phyloP scores from a whole-genome alignment of 2,113 vertebrate species.

The Petromus typicus region DNA sequence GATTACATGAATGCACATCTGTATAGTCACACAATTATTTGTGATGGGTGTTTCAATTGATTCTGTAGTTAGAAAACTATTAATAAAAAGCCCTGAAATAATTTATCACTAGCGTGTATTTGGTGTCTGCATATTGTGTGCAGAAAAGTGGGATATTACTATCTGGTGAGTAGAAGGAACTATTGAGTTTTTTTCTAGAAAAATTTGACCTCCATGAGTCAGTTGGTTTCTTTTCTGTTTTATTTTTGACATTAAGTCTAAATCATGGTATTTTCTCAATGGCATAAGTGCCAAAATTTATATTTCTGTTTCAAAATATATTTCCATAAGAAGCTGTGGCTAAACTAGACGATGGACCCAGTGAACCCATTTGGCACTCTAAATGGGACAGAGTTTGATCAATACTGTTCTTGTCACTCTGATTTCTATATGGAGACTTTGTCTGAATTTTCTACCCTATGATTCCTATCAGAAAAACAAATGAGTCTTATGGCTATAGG shows the following conservation, averaged over 20 bases:
- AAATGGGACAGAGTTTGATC: not conserved
- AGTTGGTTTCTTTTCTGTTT: not conserved
- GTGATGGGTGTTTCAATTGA: constrained; percentile 12
- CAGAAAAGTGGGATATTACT: constrained; percentile 11
- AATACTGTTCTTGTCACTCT: not conserved
- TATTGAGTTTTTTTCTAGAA: constrained; percentile 25
- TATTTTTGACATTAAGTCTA: not conserved
- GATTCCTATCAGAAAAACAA: constrained; percentile 70
- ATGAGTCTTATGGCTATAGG: constrained; percentile 31
- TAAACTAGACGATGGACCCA: not conserved
- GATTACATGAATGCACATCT: constrained; percentile 13
- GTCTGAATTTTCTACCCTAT: constrained; percentile 53
- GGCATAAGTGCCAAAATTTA: not conserved
- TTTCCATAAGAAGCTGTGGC: not conserved
- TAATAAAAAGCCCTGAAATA: constrained; percentile 49
- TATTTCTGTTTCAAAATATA: constrained; percentile 45
- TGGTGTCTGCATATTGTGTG: not conserved
- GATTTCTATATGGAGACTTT: not conserved
- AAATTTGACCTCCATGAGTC: not conserved
- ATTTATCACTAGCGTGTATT: constrained; percentile 9
- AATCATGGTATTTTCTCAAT: constrained; percentile 5
- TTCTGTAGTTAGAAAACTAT: constrained; percentile 46
- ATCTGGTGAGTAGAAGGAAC: not conserved
- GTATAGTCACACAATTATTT: constrained; percentile 37
- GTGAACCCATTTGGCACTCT: not conserved